Base-by-base conservation (phyloP, 2,797 vertebrate species). In the Sebastes itinus region DNA sequence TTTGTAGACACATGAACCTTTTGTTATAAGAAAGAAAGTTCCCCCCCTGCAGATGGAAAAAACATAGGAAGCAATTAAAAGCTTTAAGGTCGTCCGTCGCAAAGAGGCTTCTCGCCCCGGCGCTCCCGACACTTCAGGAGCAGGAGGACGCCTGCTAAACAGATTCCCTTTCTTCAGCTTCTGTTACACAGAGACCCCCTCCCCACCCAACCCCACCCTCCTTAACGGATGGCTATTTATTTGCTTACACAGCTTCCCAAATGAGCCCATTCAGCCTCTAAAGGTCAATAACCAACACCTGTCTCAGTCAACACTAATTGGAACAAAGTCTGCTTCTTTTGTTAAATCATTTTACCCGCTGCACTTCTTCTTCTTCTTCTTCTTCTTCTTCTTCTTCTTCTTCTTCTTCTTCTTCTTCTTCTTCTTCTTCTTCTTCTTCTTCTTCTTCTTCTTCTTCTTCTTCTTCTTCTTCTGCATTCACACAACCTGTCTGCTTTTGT, bases 1-100 rank as follows among this genome's bases (percentile, higher is more conserved):
- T 70, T 46, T 70, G 8, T 3, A 55, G 52, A 56, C 62, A 62
- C 22, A 11, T 8, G 22, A 75, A 46, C 58, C 72, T 75, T 72
- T 63, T 33, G 25, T n/a, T 42, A 22, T 20, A 11, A 28, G 23
- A 81, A 89, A 95, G 95, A 96, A 38, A 72, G 63, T 23, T 22
- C 46, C 38, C 75, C 84, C 78, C 82, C 92, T 85, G 94, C 96
- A 96, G 93, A 96, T 97, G 96, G 94, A 77, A 94, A 96, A 97
- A 91, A 89, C 94, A 96, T 90, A 95, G 95, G 94, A 97, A 96
- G 95, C 93, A 95, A 95, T 96, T 95, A 96, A 96, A 95, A 87
- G 85, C 89, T 86, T 81, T 6, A 32, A 87, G 84, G 94, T 93
- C 93, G 83, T 92, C 89, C 89, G 83, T 94, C 83, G 90, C 92